phyloP scores from a whole-genome alignment of 2,888 invertebrate species.

The Yponomeuta malinellus region DNA sequence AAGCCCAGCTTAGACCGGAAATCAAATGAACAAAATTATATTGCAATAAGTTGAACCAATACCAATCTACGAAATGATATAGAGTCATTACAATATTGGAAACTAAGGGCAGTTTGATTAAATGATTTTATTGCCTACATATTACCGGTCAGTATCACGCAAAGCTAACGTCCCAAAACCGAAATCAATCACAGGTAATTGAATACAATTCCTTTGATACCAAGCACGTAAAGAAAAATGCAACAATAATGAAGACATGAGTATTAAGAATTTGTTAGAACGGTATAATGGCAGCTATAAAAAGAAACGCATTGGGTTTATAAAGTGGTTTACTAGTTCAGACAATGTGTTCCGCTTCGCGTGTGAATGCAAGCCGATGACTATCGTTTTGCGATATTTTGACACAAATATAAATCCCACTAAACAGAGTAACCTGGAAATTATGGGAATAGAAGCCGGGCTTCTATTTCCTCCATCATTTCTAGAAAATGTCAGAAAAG shows the following conservation, averaged over 20 bases:
- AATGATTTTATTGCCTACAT: slow-evolving; percentile 64
- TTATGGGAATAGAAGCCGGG: too few species aligned
- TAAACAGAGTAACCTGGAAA: too few species aligned
- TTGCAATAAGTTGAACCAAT: not conserved
- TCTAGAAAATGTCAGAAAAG: too few species aligned
- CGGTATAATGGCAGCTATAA: slow-evolving; percentile 39
- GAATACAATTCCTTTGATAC: slow-evolving; percentile 58
- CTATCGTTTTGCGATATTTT: slow-evolving; percentile 61
- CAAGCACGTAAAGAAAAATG: slow-evolving; percentile 15
- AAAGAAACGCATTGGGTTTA: slow-evolving; percentile 35
- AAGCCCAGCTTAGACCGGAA: not conserved
- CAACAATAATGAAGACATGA: slow-evolving; percentile 42
- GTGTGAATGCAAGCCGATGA: slow-evolving; percentile 54
- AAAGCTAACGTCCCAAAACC: slow-evolving; percentile 68
- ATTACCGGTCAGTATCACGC: slow-evolving; percentile 71
- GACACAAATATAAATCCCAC: slow-evolving; percentile 49
- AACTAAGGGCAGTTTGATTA: too few species aligned
- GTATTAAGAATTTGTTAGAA: slow-evolving; percentile 35
- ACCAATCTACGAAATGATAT: slow-evolving; percentile 25
- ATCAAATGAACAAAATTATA: not conserved
- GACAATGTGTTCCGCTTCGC: slow-evolving; percentile 54
- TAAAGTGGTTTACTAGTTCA: slow-evolving; percentile 41
- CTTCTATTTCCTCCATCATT: too few species aligned
- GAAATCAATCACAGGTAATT: slow-evolving; percentile 66
- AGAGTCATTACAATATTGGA: slow-evolving; percentile 44